Conservation (phyloP, 2,113 vertebrate genomes). For the Athene noctua region DNA sequence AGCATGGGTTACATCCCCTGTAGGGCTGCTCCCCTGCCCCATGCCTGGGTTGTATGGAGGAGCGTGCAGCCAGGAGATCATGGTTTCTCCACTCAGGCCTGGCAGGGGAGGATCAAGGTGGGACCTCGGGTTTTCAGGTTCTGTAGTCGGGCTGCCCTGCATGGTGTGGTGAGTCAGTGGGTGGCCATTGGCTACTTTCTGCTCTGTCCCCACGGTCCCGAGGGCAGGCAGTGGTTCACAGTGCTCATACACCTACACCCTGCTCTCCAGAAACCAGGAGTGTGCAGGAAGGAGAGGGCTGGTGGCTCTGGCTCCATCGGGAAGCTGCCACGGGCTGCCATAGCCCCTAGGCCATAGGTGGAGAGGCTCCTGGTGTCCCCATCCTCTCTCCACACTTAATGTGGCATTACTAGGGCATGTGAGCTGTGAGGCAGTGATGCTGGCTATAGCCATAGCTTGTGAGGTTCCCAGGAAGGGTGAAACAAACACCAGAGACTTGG, state of each 20-base stretch:
- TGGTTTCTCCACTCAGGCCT: neutral
- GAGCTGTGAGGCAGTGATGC: neutral
- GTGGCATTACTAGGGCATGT: too few relatives aligned
- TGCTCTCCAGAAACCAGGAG: neutral
- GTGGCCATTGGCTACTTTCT: neutral
- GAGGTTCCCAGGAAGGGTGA: neutral
- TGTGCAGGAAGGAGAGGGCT: neutral
- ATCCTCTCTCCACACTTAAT: neutral
- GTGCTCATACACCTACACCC: neutral
- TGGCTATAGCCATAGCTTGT: neutral
- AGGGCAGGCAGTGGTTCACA: neutral
- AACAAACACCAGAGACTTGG: neutral
- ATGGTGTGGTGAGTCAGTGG: neutral
- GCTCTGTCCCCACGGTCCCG: neutral
- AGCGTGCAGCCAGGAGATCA: neutral
- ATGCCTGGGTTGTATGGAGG: fast-evolving
- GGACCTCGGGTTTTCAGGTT: neutral
- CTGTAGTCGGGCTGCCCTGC: neutral
- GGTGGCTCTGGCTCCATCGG: neutral
- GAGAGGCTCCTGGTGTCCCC: neutral
- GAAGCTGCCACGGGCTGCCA: neutral
- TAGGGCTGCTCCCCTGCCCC: fast-evolving
- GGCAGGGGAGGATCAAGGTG: neutral
- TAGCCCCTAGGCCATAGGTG: neutral
- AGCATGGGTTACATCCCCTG: neutral